These are phyloP conservation scores for Agrypnia vestita DNA, from an alignment of 1,140 invertebrate species.

Conservation along the genomic window DNA sequence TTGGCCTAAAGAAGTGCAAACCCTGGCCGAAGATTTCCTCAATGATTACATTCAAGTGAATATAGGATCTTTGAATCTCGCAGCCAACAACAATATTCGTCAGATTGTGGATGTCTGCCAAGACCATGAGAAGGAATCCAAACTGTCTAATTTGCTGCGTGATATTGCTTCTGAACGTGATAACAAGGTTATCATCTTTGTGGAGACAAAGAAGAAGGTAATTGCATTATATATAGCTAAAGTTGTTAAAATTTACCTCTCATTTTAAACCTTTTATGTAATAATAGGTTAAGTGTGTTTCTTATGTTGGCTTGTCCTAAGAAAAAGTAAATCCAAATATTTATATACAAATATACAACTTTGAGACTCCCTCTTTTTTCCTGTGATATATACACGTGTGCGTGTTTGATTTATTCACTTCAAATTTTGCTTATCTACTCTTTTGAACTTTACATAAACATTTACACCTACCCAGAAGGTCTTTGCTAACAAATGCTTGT, in stretches of 20 bases:
- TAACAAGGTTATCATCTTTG: conserved; percentile 97
- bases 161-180: conserved; percentile 90
- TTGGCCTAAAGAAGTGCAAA: conserved; percentile 98
- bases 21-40: conserved; percentile 95
- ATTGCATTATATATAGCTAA: background rate
- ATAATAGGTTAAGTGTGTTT: no score
- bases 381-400: no score
- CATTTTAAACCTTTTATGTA: no score
- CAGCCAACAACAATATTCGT: conserved; percentile 98
- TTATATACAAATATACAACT: no score
- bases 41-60: conserved; percentile 93
- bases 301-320: no score
- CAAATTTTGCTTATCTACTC: no score
- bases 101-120: conserved; percentile 97
- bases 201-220: conserved; percentile 96
- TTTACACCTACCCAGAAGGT: no score
- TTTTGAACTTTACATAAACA: no score
- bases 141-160: conserved; percentile 86
- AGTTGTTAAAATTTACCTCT: no score
- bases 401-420: no score
- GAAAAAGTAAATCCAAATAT: no score
- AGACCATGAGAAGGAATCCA: conserved; percentile 90
- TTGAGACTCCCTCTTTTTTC: no score
- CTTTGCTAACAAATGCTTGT: background rate
- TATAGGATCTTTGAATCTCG: conserved; percentile 93